phyloP scores from a whole-genome alignment of 2,797 vertebrate species.

The Mus caroli region DNA sequence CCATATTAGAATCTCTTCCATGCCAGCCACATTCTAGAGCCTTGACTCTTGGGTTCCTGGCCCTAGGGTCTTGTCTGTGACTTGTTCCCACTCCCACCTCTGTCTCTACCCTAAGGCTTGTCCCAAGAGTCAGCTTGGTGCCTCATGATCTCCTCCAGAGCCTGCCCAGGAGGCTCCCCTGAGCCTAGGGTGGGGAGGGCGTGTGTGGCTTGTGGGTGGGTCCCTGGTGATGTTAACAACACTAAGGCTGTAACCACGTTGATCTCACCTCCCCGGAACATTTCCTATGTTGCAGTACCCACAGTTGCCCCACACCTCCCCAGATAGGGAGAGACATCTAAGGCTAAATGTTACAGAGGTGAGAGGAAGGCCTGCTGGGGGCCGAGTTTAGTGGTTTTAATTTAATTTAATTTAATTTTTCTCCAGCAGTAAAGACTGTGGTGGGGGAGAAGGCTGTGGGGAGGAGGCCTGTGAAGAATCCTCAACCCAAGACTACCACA shows the following conservation, averaged over 20 bases:
- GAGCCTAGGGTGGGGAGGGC: slow-evolving; percentile 18
- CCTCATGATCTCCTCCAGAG: background rate
- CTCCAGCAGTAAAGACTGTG: too few species aligned
- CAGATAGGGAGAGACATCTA: background rate
- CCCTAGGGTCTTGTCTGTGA: background rate
- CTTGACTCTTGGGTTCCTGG: background rate
- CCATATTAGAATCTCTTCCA: background rate
- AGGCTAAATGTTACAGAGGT: background rate
- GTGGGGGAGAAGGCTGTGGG: background rate
- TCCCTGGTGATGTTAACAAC: slow-evolving; percentile 35
- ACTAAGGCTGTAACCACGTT: background rate
- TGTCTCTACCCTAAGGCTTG: background rate
- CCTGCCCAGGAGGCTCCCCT: slow-evolving; percentile 25
- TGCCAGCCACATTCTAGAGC: background rate
- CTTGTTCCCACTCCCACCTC: background rate
- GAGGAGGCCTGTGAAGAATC: background rate
- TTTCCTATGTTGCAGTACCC: slow-evolving; percentile 65
- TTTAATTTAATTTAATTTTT: background rate
- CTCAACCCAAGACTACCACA: background rate
- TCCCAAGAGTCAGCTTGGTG: background rate
- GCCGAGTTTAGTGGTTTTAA: background rate
- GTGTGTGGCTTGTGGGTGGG: slow-evolving; percentile 71
- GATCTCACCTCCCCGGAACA: slow-evolving; percentile 45
- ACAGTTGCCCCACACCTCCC: background rate
- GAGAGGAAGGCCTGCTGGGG: background rate